Conservation (phyloP, 2,797 vertebrate genomes). For the Natrix natrix region DNA sequence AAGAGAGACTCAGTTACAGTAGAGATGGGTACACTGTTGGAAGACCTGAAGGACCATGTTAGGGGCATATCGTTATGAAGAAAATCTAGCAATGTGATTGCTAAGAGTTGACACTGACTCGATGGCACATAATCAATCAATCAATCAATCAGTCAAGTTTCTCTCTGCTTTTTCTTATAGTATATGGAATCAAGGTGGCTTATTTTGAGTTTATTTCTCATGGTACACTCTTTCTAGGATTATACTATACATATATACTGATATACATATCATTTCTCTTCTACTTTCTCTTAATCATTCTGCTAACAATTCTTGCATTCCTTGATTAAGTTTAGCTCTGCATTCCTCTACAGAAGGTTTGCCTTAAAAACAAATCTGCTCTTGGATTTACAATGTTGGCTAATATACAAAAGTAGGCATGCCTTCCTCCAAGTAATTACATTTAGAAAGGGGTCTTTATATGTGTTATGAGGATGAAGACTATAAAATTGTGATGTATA, state of each 20-base stretch:
- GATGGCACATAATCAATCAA: background rate
- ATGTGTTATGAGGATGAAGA: background rate
- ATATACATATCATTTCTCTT: background rate
- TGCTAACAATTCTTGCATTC: background rate
- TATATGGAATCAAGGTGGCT: background rate
- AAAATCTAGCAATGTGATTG: background rate
- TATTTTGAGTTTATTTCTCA: background rate
- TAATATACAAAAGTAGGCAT: background rate
- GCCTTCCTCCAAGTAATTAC: background rate
- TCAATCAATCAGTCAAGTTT: background rate
- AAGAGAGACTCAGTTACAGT: background rate
- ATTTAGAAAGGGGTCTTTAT: background rate
- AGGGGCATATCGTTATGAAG: background rate
- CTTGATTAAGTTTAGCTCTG: background rate
- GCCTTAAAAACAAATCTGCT: background rate
- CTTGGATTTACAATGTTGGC: background rate
- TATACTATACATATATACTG: too few relatives aligned
- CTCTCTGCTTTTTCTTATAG: background rate
- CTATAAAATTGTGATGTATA: background rate
- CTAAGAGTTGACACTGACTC: background rate
- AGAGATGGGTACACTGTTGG: background rate
- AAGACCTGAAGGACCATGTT: background rate
- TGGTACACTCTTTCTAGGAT: background rate
- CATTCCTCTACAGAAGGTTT: background rate
- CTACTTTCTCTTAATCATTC: background rate